Percentiles rank a stretch among this genome's conserved stretches.
These are phyloP conservation scores for Cheilosia pagana DNA, from an alignment of 2,888 invertebrate species.

Conservation along the genomic window DNA sequence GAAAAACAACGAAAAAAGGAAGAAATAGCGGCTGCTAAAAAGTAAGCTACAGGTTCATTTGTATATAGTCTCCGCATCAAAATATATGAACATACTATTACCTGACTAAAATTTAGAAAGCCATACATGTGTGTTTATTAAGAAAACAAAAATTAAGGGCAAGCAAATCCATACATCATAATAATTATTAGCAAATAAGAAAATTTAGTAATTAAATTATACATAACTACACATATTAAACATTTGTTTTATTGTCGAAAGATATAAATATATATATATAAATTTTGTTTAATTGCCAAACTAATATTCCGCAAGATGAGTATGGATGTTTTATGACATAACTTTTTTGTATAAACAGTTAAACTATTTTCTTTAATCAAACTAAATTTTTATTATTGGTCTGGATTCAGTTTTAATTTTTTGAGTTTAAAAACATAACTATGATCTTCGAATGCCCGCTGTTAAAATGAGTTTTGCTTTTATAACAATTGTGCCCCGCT, in stretches of 20 bases:
- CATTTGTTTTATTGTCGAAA: constrained; percentile 7
- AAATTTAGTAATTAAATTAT: constrained; percentile 41
- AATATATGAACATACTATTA: constrained; percentile 35
- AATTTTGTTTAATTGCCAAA: background rate
- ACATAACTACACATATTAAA: constrained; percentile 11
- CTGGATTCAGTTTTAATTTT: constrained; percentile 1
- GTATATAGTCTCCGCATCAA: constrained; percentile 2
- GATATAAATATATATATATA: constrained; percentile 5
- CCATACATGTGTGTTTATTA: constrained; percentile 43
- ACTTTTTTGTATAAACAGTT: background rate
- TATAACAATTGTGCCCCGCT: background rate
- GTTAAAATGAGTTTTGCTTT: background rate
- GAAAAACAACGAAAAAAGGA: constrained; percentile 93
- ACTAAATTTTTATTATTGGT: constrained; percentile 6
- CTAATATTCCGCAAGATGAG: background rate
- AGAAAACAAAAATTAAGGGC: constrained; percentile 17
- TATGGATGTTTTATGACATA: constrained; percentile 1
- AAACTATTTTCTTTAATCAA: background rate
- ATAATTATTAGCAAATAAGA: constrained; percentile 33
- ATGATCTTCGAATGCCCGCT: background rate
- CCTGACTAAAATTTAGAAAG: constrained; percentile 53
- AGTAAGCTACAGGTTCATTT: constrained; percentile 17
- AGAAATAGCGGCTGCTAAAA: constrained; percentile 77
- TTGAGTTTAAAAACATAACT: background rate
- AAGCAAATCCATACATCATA: constrained; percentile 31